Base-by-base conservation (phyloP, 2,797 vertebrate species). In the Pangasius macronema region DNA sequence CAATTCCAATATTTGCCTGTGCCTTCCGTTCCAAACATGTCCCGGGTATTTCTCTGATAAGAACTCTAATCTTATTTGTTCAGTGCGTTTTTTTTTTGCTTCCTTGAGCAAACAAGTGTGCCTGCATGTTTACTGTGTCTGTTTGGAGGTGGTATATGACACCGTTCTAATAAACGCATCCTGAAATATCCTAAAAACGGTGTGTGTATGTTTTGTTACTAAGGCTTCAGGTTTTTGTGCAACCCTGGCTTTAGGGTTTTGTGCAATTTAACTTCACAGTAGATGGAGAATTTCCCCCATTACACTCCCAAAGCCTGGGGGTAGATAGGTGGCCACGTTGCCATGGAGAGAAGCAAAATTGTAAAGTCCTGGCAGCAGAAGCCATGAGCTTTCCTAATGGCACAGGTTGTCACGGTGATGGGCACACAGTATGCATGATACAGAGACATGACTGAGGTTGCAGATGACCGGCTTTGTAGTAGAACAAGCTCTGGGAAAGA, bases 271-370 rank as follows among this genome's bases (percentile, higher is more conserved):
- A 11, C 49, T 24, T 70, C 27, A 72, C 85, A 85, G 87, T 85
- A 89, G 81, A 89, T 85, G 90, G 57, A 87, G 59, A 79, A 85
- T 89, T 84, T 83, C 70, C 72, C 68, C 89, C 79, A 89, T 91
- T 88, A 88, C 82, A 89, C 92, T 90, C 87, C 88, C 76, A 90
- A 92, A 91, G 88, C 84, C 86, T 88, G 89, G 81, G 82, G 82
- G 88, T 89, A 87, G 89, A 91, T 82, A 91, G 86, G 84, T 89
- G 88, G 86, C 85, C 83, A 86, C 63, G 92, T 91, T 93, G 90
- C 90, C 88, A 91, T 91, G 87, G 92, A 90, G 86, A 92, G 87
- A 84, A 86, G 79, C 53, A 85, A 82, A 85, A 72, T 85, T 81
- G 86, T 55, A 77, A 84, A 73, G 83, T 70, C 49, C 42, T 72